Evolutionary conservation across 2,797 vertebrate genomes (phyloP).

Genomic region (Lates japonicus): DNA sequence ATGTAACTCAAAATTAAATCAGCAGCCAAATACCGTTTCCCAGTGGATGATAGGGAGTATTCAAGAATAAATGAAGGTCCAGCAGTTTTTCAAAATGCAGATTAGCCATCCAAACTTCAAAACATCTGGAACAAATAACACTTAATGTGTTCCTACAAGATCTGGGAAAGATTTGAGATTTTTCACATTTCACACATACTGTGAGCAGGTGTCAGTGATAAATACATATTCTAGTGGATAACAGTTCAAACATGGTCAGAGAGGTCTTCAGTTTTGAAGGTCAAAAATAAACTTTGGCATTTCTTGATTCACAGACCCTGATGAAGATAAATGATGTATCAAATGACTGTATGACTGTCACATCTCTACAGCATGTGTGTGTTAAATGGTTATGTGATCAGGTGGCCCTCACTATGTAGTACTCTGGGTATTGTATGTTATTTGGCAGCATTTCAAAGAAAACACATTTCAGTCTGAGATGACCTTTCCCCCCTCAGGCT

Average conservation of each 20-base stretch:
- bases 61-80: neutral
- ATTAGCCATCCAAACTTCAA: constrained; percentile 24
- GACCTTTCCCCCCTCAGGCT: neutral
- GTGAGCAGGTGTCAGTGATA: constrained; percentile 43
- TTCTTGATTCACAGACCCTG: constrained; percentile 2
- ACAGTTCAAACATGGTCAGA: neutral
- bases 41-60: neutral
- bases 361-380: neutral
- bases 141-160: constrained; percentile 20
- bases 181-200: constrained; percentile 56
- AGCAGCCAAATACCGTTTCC: neutral
- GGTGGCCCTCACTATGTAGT: neutral
- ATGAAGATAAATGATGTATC: constrained; percentile 21
- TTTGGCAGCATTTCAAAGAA: constrained; percentile 7
- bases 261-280: neutral
- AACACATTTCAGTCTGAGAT: neutral
- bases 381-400: neutral
- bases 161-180: constrained; percentile 41
- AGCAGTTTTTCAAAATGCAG: constrained; percentile 22
- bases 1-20: neutral
- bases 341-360: neutral
- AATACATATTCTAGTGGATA: constrained; percentile 13
- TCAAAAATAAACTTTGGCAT: neutral
- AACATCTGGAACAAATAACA: constrained; percentile 57
- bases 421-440: neutral